Evolutionary conservation across 2,797 vertebrate genomes (phyloP), one percentile per base, ranked within the genome.

Genomic region (Crocidura indochinensis): DNA sequence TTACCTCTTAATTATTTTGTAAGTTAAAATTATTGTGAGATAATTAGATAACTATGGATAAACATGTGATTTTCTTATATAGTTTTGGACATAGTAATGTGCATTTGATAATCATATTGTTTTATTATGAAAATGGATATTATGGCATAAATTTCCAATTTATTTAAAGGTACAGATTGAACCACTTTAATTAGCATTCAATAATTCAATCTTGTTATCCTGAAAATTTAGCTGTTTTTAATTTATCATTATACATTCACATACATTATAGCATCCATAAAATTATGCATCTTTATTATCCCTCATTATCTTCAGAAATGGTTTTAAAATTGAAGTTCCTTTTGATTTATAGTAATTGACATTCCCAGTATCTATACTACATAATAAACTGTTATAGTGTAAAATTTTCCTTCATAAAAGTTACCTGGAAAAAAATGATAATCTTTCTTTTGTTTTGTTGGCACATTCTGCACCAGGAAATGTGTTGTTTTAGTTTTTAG

Each of bases 391-490:
- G 3, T 85, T 91, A 64, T 27, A 60, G 4, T 77, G 24, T 91
- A 74, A 91, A 3, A 84, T 92, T 93, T 95, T 93, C 94, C 91
- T 77, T 92, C 90, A 10, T 68, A 81, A 88, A 92, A 68, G 9
- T 71, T 91, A 89, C 51, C 87, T 94, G 93, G 87, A 95, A n/a
- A n/a, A n/a, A n/a, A n/a, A n/a, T n/a, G n/a, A n/a, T n/a, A n/a
- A 65, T 46, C 38, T 92, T 77, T 72, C 89, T 84, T 81, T 95
- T 96, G 94, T n/a, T n/a, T n/a, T n/a, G n/a, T n/a, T n/a, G 65
- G 89, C 56, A 87, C 73, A 79, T 73, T 86, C 49, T 88, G 60
- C 93, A 83, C 83, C 91, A 92, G 95, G 92, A 97, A 96, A 93
- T 91, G 81, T 91, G 85, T 7, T 94, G 91, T 94, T 95, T 96